Percentiles rank a stretch among this genome's conserved stretches.
Conservation (phyloP, 2,113 vertebrate genomes). For the Grallaria varia region DNA sequence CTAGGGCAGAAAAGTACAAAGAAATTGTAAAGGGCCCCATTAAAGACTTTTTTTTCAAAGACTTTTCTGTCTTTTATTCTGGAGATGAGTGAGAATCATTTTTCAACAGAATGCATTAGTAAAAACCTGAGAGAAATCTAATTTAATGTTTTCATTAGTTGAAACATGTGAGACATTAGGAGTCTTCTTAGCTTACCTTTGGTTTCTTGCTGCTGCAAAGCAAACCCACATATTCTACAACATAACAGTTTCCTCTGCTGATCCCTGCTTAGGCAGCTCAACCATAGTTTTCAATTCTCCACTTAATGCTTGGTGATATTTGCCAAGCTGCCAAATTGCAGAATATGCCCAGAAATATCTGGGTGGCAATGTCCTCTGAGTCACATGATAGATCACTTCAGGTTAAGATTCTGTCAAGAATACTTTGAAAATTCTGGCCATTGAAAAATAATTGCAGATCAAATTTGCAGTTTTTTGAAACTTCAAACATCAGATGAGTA, state of each 20-base stretch:
- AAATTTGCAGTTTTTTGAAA: neutral
- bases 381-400: neutral
- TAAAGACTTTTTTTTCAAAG: conserved; percentile 36
- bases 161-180: neutral
- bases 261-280: neutral
- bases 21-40: neutral
- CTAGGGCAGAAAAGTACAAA: neutral
- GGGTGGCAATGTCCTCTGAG: neutral
- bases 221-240: neutral
- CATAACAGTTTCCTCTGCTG: neutral
- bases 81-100: neutral
- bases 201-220: neutral
- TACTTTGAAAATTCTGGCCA: neutral
- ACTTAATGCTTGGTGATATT: neutral
- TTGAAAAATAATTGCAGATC: neutral
- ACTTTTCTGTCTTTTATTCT: conserved; percentile 28
- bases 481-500: neutral
- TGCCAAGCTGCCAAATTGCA: neutral
- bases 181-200: neutral
- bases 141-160: conserved; percentile 1
- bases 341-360: neutral
- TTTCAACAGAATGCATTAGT: neutral
- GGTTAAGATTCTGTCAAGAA: neutral
- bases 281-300: neutral
- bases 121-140: conserved; percentile 8